Evolutionary conservation across 1,140 invertebrate genomes (phyloP).

Genomic region (Anagrus nilaparvatae): DNA sequence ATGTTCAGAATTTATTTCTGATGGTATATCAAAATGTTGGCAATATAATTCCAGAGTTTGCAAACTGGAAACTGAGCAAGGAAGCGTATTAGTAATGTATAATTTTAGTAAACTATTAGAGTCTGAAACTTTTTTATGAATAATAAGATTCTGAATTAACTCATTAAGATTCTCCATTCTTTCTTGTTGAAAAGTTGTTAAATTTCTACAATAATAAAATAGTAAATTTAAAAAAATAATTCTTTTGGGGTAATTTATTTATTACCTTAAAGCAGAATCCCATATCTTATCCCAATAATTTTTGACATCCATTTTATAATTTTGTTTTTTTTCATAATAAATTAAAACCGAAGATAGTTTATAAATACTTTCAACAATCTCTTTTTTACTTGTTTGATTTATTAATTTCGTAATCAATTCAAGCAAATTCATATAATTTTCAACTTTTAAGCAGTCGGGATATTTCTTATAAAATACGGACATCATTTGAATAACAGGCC

Average conservation of each 20-base stretch:
- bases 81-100: constrained; percentile 33
- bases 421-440: constrained; percentile 32
- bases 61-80: constrained; percentile 31
- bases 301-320: constrained; percentile 10
- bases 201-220: constrained; percentile 21
- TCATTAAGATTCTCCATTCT: constrained; percentile 25
- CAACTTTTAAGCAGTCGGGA: constrained; percentile 30
- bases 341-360: constrained; percentile 28
- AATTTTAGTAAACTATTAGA: constrained; percentile 30
- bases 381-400: constrained; percentile 27
- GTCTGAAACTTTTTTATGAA: constrained; percentile 26
- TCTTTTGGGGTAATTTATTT: background rate
- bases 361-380: constrained; percentile 32
- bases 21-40: constrained; percentile 19
- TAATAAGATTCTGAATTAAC: constrained; percentile 33
- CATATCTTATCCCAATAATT: constrained; percentile 36
- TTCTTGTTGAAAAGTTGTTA: constrained; percentile 31
- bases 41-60: constrained; percentile 31
- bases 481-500: constrained; percentile 26
- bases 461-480: constrained; percentile 30
- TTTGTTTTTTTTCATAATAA: constrained; percentile 24
- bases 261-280: constrained; percentile 37
- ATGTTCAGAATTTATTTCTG: constrained; percentile 14
- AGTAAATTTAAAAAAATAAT: constrained; percentile 4
- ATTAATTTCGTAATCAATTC: constrained; percentile 31